Evolutionary conservation across 2,888 invertebrate genomes (phyloP).

Genomic region (Cataglyphis altisquamis): DNA sequence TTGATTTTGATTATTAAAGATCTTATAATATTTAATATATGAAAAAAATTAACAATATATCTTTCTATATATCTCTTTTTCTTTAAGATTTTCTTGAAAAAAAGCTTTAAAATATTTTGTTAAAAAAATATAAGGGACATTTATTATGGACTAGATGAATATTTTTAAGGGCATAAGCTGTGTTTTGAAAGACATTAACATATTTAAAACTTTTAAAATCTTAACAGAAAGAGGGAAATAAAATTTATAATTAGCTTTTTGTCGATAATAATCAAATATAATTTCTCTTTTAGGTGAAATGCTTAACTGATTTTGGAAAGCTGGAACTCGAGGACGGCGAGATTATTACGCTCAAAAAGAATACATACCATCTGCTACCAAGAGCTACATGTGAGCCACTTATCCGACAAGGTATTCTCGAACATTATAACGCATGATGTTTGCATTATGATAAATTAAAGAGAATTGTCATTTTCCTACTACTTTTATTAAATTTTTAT

Average conservation of each 20-base stretch:
- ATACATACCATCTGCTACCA: slow-evolving; percentile 96
- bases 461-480: background rate
- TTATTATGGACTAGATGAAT: background rate
- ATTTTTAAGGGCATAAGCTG: background rate
- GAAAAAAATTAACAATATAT: too few species aligned
- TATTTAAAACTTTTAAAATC: background rate
- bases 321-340: slow-evolving; percentile 98
- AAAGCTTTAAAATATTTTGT: background rate
- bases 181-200: background rate
- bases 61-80: background rate
- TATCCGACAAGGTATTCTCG: slow-evolving; percentile 95
- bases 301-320: slow-evolving; percentile 96
- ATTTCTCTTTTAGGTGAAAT: slow-evolving; percentile 88
- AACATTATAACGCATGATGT: slow-evolving; percentile 89
- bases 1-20: too few species aligned
- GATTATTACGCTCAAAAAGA: slow-evolving; percentile 94
- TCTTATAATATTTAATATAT: too few species aligned
- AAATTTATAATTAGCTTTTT: background rate
- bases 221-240: background rate
- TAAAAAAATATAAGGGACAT: background rate
- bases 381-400: slow-evolving; percentile 96
- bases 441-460: background rate
- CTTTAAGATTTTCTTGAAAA: background rate
- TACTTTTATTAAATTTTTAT: background rate
- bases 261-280: background rate